Percentiles rank a stretch among this genome's conserved stretches.
These are phyloP conservation scores for Thalpophila matura DNA, from an alignment of 2,888 invertebrate genomes.

Conservation along the genomic window DNA sequence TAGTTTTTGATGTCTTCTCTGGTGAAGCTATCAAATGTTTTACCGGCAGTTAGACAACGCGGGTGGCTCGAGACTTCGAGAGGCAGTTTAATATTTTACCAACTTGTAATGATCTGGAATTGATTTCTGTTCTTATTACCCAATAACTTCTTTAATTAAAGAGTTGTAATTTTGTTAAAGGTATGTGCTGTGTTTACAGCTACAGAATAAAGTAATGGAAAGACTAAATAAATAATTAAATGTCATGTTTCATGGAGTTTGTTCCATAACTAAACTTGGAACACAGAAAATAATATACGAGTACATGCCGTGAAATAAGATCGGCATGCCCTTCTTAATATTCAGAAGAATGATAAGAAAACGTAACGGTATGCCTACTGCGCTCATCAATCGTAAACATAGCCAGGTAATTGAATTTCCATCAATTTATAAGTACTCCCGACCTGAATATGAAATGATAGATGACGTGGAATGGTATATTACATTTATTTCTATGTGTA, in stretches of 20 bases:
- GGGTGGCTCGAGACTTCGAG: slow-evolving; percentile 64
- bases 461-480: slow-evolving; percentile 66
- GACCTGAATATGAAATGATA: slow-evolving; percentile 70
- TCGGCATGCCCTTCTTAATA: slow-evolving; percentile 32
- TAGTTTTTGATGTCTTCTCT: slow-evolving; percentile 75
- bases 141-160: slow-evolving; percentile 15
- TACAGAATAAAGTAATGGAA: background rate
- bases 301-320: slow-evolving; percentile 5
- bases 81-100: slow-evolving; percentile 71
- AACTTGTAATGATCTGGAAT: slow-evolving; percentile 33
- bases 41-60: slow-evolving; percentile 73
- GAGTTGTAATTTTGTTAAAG: background rate
- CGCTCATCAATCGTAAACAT: slow-evolving; percentile 52
- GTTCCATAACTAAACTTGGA: background rate
- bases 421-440: slow-evolving; percentile 59
- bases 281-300: slow-evolving; percentile 5
- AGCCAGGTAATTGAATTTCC: slow-evolving; percentile 60
- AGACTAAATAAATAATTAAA: background rate
- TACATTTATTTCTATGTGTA: slow-evolving; percentile 74
- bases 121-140: slow-evolving; percentile 30
- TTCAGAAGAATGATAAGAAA: slow-evolving; percentile 45
- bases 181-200: background rate
- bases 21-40: slow-evolving; percentile 78
- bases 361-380: slow-evolving; percentile 32
- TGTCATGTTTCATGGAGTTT: background rate